Evolutionary conservation across 1,140 invertebrate genomes (phyloP).

Genomic region (Protaetia brevitarsis): DNA sequence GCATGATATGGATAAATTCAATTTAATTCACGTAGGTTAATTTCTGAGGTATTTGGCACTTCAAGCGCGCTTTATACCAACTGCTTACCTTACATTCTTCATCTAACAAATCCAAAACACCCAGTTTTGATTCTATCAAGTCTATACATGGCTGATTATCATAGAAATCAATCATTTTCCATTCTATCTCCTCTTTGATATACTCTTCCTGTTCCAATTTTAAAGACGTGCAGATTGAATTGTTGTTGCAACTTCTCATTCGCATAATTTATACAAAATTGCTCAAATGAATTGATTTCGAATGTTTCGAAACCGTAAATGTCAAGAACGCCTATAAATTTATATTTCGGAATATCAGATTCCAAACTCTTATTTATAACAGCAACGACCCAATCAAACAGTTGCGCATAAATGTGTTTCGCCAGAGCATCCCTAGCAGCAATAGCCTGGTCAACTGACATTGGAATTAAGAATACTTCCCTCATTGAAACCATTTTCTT

Average conservation of each 20-base stretch:
- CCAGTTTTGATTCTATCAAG: conserved; percentile 93
- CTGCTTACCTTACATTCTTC: conserved; percentile 86
- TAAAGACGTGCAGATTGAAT: conserved; percentile 98
- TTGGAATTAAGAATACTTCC: conserved; percentile 83
- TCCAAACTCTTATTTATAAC: conserved; percentile 82
- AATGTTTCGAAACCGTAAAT: conserved; percentile 99
- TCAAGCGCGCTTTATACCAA: too few species aligned
- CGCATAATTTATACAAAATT: conserved; percentile 99
- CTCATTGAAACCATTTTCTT: conserved; percentile 80
- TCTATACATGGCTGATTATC: conserved; percentile 99
- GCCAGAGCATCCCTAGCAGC: conserved; percentile 89
- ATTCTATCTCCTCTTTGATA: conserved; percentile 93
- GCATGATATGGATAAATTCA: too few species aligned
- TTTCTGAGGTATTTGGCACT: too few species aligned
- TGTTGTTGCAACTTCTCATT: conserved; percentile 99
- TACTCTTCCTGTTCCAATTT: conserved; percentile 98
- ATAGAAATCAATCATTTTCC: conserved; percentile 99
- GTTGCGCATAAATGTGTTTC: conserved; percentile 91
- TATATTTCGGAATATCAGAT: conserved; percentile 45
- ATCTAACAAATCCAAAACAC: conserved; percentile 92
- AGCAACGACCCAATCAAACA: conserved; percentile 92
- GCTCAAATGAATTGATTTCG: conserved; percentile 96
- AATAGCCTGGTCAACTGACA: conserved; percentile 68
- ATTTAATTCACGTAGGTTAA: too few species aligned
- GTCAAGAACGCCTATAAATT: conserved; percentile 89